Evolutionary conservation across 2,797 vertebrate species (phyloP).

Genomic region (Triplophysa yarkandensis): DNA sequence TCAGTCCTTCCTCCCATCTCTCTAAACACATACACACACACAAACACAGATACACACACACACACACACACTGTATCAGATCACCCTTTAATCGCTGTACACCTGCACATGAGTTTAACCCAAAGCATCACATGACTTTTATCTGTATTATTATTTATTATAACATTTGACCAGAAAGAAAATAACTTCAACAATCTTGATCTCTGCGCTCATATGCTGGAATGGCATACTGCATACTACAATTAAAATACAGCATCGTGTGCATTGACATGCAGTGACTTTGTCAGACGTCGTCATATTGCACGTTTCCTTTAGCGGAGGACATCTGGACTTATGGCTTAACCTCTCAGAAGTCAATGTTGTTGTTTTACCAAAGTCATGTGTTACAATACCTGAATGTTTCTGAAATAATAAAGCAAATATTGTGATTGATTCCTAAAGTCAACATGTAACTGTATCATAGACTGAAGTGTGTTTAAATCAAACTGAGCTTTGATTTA

Average conservation of each 20-base stretch:
- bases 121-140: background rate
- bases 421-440: background rate
- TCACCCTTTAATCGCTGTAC: conserved; percentile 74
- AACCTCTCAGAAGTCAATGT: background rate
- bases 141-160: background rate
- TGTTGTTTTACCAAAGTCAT: background rate
- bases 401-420: background rate
- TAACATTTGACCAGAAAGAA: background rate
- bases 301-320: conserved; percentile 3
- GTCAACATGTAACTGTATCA: background rate
- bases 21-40: conserved; percentile 40
- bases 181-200: background rate
- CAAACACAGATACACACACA: too few species aligned
- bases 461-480: too few species aligned
- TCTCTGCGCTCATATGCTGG: too few species aligned
- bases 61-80: conserved; percentile 67
- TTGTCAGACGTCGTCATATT: background rate
- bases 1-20: conserved; percentile 12
- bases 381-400: background rate
- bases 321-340: background rate
- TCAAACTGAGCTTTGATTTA: background rate
- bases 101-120: conserved; percentile 65
- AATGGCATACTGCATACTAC: background rate
- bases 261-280: background rate
- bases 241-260: background rate